Conservation (phyloP, 2,797 vertebrate species). For the Poecilia gillii region DNA sequence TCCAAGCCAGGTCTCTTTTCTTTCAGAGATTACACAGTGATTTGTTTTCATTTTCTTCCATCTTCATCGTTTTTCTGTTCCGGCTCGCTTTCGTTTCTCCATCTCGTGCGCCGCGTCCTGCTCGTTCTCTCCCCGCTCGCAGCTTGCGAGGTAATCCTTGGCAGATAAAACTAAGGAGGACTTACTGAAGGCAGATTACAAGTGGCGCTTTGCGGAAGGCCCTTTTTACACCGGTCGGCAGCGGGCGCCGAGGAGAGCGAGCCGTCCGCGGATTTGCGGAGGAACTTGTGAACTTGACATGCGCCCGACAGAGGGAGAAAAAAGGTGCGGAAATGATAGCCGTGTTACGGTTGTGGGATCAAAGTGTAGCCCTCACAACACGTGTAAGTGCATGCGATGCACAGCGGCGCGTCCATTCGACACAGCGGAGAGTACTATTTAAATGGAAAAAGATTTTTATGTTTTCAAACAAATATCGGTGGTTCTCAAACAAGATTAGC, state of each 20-base stretch:
- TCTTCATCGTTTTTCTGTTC: constrained; percentile 77
- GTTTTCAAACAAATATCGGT: background rate
- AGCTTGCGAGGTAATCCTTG: constrained; percentile 84
- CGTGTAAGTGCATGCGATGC: constrained; percentile 44
- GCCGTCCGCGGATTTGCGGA: constrained; percentile 69
- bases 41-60: constrained; percentile 83
- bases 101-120: constrained; percentile 69
- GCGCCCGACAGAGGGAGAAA: constrained; percentile 67
- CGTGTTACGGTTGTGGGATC: constrained; percentile 78
- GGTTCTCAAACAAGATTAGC: background rate
- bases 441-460: constrained; percentile 15
- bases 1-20: constrained; percentile 75
- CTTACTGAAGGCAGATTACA: constrained; percentile 86
- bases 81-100: constrained; percentile 72
- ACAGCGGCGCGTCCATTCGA: constrained; percentile 7
- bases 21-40: constrained; percentile 80
- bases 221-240: constrained; percentile 76
- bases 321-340: constrained; percentile 76
- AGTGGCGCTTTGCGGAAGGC: constrained; percentile 80
- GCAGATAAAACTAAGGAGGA: constrained; percentile 86
- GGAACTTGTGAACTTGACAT: constrained; percentile 81
- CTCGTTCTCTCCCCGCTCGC: constrained; percentile 75
- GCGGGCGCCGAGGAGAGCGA: constrained; percentile 77
- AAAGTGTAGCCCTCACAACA: constrained; percentile 67
- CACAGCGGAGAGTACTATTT: constrained; percentile 19